Percentiles rank a stretch among this genome's conserved stretches.
Conservation (phyloP, 2,888 invertebrate species). For the Cryptosula pallasiana region DNA sequence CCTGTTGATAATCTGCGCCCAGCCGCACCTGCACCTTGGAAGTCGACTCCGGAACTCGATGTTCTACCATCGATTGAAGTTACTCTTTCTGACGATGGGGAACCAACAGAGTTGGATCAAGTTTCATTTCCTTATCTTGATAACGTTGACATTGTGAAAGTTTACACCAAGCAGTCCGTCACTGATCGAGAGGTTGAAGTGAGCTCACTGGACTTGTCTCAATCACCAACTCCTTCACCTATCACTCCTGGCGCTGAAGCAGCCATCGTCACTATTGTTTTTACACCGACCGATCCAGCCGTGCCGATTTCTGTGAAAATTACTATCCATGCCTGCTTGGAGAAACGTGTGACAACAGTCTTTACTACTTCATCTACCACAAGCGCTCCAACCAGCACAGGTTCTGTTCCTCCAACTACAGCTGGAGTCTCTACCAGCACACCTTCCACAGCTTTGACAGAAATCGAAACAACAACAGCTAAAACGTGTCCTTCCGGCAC, state of each 20-base stretch:
- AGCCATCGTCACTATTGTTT: background rate
- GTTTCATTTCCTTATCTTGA: background rate
- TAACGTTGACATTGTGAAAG: background rate
- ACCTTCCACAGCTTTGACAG: too few species aligned
- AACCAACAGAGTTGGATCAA: background rate
- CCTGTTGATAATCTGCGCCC: background rate
- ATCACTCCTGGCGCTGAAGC: background rate
- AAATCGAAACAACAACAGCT: too few species aligned
- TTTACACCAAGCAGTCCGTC: background rate
- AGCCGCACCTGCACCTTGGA: background rate
- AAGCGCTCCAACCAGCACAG: too few species aligned
- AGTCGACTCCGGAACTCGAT: background rate
- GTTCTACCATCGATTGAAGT: background rate
- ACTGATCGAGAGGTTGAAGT: background rate
- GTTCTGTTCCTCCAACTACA: too few species aligned
- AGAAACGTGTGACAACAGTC: too few species aligned
- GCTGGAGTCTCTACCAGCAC: too few species aligned
- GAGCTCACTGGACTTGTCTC: background rate
- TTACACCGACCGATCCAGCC: background rate
- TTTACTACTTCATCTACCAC: too few species aligned
- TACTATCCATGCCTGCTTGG: background rate
- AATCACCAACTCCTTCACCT: background rate
- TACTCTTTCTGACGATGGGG: background rate
- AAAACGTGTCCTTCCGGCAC: too few species aligned
- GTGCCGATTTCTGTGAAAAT: background rate